These are phyloP conservation scores for Anhinga rufa DNA, from an alignment of 2,113 vertebrate genomes.

Conservation along the genomic window DNA sequence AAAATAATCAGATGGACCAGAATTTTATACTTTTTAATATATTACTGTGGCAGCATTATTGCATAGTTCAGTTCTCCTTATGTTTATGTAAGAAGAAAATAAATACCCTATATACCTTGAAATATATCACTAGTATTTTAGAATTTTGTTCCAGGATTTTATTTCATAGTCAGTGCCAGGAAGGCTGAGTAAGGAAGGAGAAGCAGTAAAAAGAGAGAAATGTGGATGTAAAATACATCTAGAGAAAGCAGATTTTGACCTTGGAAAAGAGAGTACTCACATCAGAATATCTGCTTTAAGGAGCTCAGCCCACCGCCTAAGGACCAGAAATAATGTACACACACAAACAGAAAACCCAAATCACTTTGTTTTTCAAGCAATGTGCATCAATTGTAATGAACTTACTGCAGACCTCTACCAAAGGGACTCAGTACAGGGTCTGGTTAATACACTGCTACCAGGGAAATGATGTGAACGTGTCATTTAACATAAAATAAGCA, in stretches of 20 bases:
- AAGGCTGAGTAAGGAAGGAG: not conserved
- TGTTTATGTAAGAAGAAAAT: not conserved
- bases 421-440: rapidly evolving
- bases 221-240: not conserved
- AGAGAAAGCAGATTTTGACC: not conserved
- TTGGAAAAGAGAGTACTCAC: not conserved
- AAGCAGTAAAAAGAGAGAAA: not conserved
- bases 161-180: not conserved
- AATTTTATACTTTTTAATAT: not conserved
- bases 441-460: not conserved
- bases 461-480: not conserved
- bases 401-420: not conserved
- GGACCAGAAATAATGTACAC: rapidly evolving
- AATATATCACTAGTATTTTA: not conserved
- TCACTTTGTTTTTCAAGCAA: not conserved
- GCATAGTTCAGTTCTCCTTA: not conserved
- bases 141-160: not conserved
- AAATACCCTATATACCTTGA: not conserved
- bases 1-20: not conserved
- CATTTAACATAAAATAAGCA: not conserved
- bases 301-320: not conserved
- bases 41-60: not conserved
- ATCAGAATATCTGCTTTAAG: not conserved
- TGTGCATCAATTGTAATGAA: not conserved
- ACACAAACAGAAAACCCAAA: not conserved